Conservation (phyloP, 92 coral and sea anemone species). For the Porites evermanni region DNA sequence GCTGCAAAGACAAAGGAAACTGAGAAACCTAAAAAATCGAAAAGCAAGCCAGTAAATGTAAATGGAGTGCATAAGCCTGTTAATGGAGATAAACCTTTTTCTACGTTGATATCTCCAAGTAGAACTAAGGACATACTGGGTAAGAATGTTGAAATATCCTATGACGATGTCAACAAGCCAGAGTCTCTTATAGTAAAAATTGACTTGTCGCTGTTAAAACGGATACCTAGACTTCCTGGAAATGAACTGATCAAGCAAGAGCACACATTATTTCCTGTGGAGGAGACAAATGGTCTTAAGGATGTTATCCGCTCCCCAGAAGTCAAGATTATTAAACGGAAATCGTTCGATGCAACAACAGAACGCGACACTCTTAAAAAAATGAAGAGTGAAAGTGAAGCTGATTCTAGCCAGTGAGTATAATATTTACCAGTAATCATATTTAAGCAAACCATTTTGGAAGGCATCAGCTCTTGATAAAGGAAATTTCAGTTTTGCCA, state of each 20-base stretch:
- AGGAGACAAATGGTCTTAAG: constrained; percentile 42
- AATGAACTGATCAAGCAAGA: constrained; percentile 49
- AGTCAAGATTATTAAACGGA: constrained; percentile 69
- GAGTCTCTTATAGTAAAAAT: constrained; percentile 93
- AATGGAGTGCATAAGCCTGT: constrained; percentile 67
- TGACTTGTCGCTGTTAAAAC: constrained; percentile 85
- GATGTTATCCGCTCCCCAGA: constrained; percentile 58
- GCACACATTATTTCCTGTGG: constrained; percentile 35
- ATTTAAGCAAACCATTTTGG: too few species aligned
- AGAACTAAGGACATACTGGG: constrained; percentile 57
- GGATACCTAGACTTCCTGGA: constrained; percentile 82
- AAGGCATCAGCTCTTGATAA: too few species aligned
- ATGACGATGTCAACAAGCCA: constrained; percentile 76
- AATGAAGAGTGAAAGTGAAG: constrained; percentile 51
- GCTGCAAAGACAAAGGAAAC: constrained; percentile 23
- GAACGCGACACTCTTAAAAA: constrained; percentile 70
- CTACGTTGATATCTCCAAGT: constrained; percentile 56
- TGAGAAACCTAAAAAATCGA: constrained; percentile 27
- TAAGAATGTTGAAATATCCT: constrained; percentile 71
- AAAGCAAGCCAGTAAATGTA: constrained; percentile 14
- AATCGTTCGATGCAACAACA: constrained; percentile 58
- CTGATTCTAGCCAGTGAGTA: constrained; percentile 67
- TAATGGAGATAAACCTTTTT: constrained; percentile 58
- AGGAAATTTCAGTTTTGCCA: too few species aligned
- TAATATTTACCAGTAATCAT: background rate